These are phyloP conservation scores for Melitaea cinxia DNA, from an alignment of 1,140 invertebrate genomes.

Conservation along the genomic window DNA sequence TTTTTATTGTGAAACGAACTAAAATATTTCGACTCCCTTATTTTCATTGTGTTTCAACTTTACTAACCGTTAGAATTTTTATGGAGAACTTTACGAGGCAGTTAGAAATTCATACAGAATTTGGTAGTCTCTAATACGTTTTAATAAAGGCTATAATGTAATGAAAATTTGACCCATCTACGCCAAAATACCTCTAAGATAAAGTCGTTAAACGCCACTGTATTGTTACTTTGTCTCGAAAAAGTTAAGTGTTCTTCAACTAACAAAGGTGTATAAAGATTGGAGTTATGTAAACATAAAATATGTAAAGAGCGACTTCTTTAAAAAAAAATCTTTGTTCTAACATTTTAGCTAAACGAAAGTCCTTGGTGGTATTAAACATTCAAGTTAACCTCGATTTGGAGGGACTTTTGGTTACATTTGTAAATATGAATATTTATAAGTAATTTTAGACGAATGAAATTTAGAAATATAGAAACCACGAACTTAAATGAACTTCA, in stretches of 20 bases:
- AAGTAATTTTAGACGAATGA: not conserved
- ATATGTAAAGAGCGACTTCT: conserved; percentile 30
- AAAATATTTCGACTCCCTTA: conserved; percentile 47
- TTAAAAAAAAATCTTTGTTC: conserved; percentile 31
- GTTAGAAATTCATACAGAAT: not conserved
- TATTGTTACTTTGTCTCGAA: conserved; percentile 32
- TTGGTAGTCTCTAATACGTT: not conserved
- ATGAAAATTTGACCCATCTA: not conserved
- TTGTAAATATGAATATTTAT: not conserved
- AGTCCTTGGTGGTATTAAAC: conserved; percentile 26
- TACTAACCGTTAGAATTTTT: conserved; percentile 54
- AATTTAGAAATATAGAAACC: not conserved
- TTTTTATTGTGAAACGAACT: conserved; percentile 64
- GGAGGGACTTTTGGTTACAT: not conserved
- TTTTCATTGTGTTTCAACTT: conserved; percentile 62
- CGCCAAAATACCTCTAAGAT: conserved; percentile 14
- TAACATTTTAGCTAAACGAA: conserved; percentile 8
- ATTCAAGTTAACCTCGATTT: conserved; percentile 5
- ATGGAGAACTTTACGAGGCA: conserved; percentile 35
- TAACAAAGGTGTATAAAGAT: conserved; percentile 36
- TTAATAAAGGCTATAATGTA: not conserved
- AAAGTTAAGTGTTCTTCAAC: conserved; percentile 18
- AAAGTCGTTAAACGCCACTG: conserved; percentile 16
- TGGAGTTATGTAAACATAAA: conserved; percentile 33
- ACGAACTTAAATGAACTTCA: not conserved